Percentiles rank a stretch among this genome's conserved stretches.
Evolutionary conservation across 2,113 vertebrate species (phyloP).

Genomic region (Solea solea): DNA sequence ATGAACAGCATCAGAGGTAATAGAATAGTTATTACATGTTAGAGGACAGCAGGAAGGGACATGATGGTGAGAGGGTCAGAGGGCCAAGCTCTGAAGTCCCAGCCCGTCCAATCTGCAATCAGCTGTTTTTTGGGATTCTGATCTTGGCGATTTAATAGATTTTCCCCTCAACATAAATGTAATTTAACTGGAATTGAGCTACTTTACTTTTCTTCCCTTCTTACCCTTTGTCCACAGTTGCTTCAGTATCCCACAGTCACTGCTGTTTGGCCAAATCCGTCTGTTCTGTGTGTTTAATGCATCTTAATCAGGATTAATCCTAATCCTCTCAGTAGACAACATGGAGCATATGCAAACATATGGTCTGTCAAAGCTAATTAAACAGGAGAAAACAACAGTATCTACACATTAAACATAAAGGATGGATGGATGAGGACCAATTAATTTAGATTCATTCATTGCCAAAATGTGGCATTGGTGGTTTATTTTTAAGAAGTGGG

Average conservation of each 20-base stretch:
- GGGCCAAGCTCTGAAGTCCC: constrained; percentile 27
- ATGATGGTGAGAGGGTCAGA: constrained; percentile 3
- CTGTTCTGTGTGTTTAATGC: constrained; percentile 63
- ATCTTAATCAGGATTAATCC: constrained; percentile 75
- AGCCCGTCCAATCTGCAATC: constrained; percentile 56
- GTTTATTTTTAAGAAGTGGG: too few relatives aligned
- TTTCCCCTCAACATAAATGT: constrained; percentile 31
- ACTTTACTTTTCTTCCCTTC: constrained; percentile 4
- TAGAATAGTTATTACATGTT: constrained; percentile 43
- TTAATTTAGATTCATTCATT: too few relatives aligned
- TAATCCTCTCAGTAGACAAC: constrained; percentile 69
- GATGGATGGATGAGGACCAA: neutral
- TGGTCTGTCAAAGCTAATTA: constrained; percentile 68
- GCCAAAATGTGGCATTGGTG: too few relatives aligned
- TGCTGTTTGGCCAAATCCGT: constrained; percentile 57
- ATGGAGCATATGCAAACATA: constrained; percentile 62
- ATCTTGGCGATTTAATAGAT: constrained; percentile 65
- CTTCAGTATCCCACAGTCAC: constrained; percentile 42
- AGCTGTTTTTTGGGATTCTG: constrained; percentile 68
- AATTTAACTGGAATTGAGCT: constrained; percentile 69
- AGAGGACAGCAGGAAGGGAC: constrained; percentile 23
- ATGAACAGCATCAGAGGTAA: constrained; percentile 55
- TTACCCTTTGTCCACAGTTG: constrained; percentile 60
- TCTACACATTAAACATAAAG: constrained; percentile 18
- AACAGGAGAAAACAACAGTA: constrained; percentile 28